phyloP scores from a whole-genome alignment of 2,888 invertebrate genomes.

The Yponomeuta evonymella region DNA sequence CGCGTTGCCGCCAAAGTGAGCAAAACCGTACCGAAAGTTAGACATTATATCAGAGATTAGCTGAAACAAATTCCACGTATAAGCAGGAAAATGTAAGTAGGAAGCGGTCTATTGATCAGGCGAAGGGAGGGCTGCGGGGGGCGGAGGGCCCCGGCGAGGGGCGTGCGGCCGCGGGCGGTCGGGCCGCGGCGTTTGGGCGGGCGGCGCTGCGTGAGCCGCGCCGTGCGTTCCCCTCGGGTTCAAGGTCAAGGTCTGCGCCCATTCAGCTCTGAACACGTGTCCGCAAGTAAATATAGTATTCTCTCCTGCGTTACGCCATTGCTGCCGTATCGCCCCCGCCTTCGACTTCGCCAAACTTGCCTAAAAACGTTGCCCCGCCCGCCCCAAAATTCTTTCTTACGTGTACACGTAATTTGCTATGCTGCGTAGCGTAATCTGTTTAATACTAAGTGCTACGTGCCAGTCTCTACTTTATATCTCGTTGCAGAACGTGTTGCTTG shows the following conservation, averaged over 20 bases:
- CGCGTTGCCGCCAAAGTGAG: not conserved
- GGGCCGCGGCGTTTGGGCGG: slow-evolving; percentile 16
- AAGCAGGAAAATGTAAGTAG: slow-evolving; percentile 45
- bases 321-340: slow-evolving; percentile 36
- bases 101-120: slow-evolving; percentile 56
- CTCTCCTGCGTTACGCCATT: slow-evolving; percentile 52
- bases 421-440: not conserved
- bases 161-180: slow-evolving; percentile 24
- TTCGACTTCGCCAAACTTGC: slow-evolving; percentile 7
- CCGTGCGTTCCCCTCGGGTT: slow-evolving; percentile 61
- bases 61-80: slow-evolving; percentile 30
- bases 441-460: not conserved
- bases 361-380: slow-evolving; percentile 11
- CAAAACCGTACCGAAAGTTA: not conserved
- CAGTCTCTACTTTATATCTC: no score
- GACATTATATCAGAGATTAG: slow-evolving; percentile 15
- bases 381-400: not conserved
- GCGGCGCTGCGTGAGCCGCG: slow-evolving; percentile 44
- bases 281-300: slow-evolving; percentile 73
- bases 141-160: slow-evolving; percentile 28
- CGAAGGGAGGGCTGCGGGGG: slow-evolving; percentile 18
- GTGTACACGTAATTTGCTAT: not conserved
- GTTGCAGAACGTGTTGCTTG: no score
- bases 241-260: slow-evolving; percentile 69
- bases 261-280: slow-evolving; percentile 71